phyloP scores from a whole-genome alignment of 2,113 vertebrate genomes.

The Oreochromis spilurus region DNA sequence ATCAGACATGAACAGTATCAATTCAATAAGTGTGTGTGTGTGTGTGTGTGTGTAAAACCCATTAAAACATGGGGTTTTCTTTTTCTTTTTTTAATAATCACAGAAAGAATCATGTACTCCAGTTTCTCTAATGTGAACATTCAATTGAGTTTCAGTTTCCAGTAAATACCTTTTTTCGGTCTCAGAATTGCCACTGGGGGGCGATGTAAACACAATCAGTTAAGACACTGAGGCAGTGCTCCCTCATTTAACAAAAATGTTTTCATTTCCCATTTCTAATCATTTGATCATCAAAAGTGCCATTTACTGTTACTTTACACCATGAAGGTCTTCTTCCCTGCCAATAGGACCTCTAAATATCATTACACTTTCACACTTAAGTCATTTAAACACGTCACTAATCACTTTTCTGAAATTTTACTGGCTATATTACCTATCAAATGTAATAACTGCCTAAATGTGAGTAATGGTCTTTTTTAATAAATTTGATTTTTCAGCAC shows the following conservation, averaged over 20 bases:
- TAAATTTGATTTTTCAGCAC: background rate
- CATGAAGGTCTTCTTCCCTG: background rate
- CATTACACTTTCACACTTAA: background rate
- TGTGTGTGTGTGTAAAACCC: background rate
- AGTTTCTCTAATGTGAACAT: background rate
- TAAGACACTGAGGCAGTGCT: background rate
- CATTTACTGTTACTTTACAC: background rate
- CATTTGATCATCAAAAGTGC: background rate
- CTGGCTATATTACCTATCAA: background rate
- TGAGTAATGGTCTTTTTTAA: background rate
- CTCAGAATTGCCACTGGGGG: background rate
- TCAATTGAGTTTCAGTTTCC: background rate
- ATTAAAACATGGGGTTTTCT: background rate
- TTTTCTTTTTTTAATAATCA: background rate
- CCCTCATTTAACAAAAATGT: background rate
- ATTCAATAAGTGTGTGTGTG: slow-evolving; percentile 2
- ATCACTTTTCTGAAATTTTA: background rate
- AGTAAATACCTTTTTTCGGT: background rate
- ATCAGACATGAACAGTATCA: slow-evolving; percentile 86
- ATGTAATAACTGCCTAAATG: background rate
- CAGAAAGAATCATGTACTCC: background rate
- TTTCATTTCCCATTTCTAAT: background rate
- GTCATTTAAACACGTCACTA: background rate
- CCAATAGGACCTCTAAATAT: background rate
- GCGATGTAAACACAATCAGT: background rate